Evolutionary conservation across 2,113 vertebrate genomes (phyloP), one percentile per base, ranked within the genome.

Genomic region (Sakesphorus luctuosus): DNA sequence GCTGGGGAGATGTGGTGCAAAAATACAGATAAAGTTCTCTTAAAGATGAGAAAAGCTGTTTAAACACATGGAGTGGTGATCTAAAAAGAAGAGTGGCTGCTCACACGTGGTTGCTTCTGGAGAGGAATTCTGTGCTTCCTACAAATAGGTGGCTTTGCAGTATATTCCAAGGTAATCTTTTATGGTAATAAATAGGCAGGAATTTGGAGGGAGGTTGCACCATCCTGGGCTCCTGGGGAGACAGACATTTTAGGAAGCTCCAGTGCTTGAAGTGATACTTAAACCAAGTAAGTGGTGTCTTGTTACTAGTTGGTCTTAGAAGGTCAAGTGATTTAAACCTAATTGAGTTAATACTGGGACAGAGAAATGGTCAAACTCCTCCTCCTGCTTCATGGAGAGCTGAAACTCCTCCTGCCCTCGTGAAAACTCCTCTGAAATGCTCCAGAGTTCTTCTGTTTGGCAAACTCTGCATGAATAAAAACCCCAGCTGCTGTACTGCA

Each of bases 161-260:
- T 55, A 0, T 52, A 36, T 72, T 75, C 38, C 31, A 18, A 19
- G 28, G 46, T 65, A 89, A 84, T 89, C 71, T 85, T 94, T 88
- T 87, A 77, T 73, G 84, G 94, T 66, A 87, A 88, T 85, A 83
- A 80, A 69, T 28, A 83, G 77, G 58, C 78, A 84, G 81, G 78
- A 87, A 43, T 91, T 91, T 28, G 17, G 75, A 38, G 78, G 40
- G 75, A 93, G 90, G 36, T 43, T 95, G 93, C 74, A 72, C 83
- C 89, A 17, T 90, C 94, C 91, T 55, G 92, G 74, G 50, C 91
- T 76, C 67, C 81, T 66, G 92, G 82, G 26, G 71, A 83, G 67
- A 91, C 93, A 93, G 93, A 96, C 87, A 74, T 95, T 93, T 94
- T 93, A 77, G 91, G 92, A 94, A 91, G 87, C 88, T 89, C 50